These are phyloP conservation scores for Holothuria scabra DNA, from an alignment of 53 echinoderm and acorn worm genomes.

Conservation along the genomic window DNA sequence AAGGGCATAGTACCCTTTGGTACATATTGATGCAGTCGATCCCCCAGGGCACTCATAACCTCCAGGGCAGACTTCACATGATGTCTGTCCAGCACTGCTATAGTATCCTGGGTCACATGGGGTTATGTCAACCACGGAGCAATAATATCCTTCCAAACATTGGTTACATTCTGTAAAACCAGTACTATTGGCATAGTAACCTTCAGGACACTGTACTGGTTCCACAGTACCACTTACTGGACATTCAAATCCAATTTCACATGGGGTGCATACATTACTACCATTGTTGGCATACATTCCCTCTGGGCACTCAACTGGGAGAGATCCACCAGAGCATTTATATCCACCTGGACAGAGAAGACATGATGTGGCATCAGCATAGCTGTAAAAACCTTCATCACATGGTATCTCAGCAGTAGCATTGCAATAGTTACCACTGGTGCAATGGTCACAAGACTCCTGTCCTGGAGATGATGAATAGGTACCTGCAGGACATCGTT, in stretches of 20 bases:
- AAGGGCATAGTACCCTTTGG: conserved; percentile 60
- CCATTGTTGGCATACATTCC: conserved; percentile 80
- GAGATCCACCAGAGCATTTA: conserved; percentile 61
- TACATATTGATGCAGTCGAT: conserved; percentile 52
- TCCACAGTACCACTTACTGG: conserved; percentile 66
- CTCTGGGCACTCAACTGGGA: conserved; percentile 51
- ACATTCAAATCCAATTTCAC: conserved; percentile 79
- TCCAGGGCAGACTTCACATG: conserved; percentile 79
- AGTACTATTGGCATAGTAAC: conserved; percentile 62
- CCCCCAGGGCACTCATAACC: conserved; percentile 81
- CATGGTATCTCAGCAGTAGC: conserved; percentile 61
- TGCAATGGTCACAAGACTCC: conserved; percentile 65
- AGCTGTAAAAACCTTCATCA: conserved; percentile 80
- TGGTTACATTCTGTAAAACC: conserved; percentile 59
- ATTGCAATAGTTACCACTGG: conserved; percentile 80
- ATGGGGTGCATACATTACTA: conserved; percentile 67
- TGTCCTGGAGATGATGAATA: conserved; percentile 49
- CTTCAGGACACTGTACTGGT: conserved; percentile 80
- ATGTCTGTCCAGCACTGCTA: conserved; percentile 60
- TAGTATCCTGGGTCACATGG: conserved; percentile 76
- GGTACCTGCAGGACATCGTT: conserved; percentile 64
- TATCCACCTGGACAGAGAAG: conserved; percentile 78
- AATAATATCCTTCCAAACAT: conserved; percentile 76
- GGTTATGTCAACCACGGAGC: conserved; percentile 58
- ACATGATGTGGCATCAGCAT: conserved; percentile 72